Percentiles rank a stretch among this genome's conserved stretches.
phyloP scores from a whole-genome alignment of 1,140 invertebrate genomes.

The Drosophila nebulosa region DNA sequence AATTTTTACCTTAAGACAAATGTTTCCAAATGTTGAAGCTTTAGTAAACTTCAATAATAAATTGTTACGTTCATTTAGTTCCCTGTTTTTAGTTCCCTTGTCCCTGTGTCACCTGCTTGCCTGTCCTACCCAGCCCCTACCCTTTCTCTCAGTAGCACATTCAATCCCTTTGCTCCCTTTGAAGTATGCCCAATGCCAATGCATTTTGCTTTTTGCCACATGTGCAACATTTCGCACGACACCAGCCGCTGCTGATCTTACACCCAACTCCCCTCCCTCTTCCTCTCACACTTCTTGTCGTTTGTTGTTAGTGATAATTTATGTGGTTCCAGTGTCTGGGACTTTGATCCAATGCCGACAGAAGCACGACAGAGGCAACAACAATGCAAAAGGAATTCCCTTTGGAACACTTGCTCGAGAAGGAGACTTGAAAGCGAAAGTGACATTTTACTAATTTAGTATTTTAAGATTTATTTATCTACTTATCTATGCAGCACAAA shows the following conservation, averaged over 20 bases:
- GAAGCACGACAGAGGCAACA: slow-evolving; percentile 25
- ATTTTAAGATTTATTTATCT: slow-evolving; percentile 72
- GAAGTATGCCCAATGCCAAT: slow-evolving; percentile 78
- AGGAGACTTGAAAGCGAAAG: slow-evolving; percentile 77
- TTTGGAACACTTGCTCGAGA: not conserved
- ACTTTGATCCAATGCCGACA: slow-evolving; percentile 63
- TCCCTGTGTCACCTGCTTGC: slow-evolving; percentile 2
- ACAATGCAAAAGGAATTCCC: slow-evolving; percentile 37
- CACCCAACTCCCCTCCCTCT: not conserved
- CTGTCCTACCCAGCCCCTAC: not conserved
- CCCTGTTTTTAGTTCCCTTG: not conserved
- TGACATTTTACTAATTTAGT: slow-evolving; percentile 80
- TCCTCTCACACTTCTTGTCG: not conserved
- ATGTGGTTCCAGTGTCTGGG: slow-evolving; percentile 58
- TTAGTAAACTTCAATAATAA: no score
- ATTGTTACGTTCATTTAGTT: no score
- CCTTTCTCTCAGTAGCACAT: no score
- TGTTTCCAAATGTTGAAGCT: no score
- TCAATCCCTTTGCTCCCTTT: slow-evolving; percentile 31
- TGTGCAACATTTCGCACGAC: slow-evolving; percentile 65
- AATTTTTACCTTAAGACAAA: no score
- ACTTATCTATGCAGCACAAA: not conserved
- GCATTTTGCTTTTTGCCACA: slow-evolving; percentile 67
- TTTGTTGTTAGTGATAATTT: slow-evolving; percentile 75
- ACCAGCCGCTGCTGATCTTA: slow-evolving; percentile 20